A percentile compares a stretch with the other conserved stretches of the same genome.
These are phyloP conservation scores for Dyspetes luteomarginatus DNA, from an alignment of 2,888 invertebrate genomes.

Conservation along the genomic window DNA sequence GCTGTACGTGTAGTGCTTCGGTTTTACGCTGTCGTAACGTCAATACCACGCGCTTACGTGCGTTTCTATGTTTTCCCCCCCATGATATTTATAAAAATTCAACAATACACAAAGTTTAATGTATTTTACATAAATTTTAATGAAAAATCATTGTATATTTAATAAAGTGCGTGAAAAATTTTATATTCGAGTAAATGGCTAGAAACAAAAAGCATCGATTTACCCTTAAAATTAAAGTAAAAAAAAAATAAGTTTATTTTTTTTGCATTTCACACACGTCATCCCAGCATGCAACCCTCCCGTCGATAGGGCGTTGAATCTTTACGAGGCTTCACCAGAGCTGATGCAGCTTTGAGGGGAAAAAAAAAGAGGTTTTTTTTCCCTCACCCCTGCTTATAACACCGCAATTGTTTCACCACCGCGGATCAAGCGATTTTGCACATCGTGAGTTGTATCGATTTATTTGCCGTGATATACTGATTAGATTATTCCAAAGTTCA, in stretches of 20 bases:
- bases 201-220: no score
- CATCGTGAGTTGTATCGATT: constrained; percentile 14
- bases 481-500: not conserved
- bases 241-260: not conserved
- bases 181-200: no score
- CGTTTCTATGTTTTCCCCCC: constrained; percentile 27
- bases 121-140: no score
- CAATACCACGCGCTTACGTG: constrained; percentile 30
- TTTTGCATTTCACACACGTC: constrained; percentile 19
- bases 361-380: no score
- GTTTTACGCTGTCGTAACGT: constrained; percentile 39
- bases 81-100: not conserved
- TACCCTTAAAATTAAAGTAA: no score
- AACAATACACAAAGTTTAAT: no score
- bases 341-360: constrained; percentile 53
- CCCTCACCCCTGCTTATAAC: constrained; percentile 2
- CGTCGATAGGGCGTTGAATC: constrained; percentile 37
- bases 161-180: no score
- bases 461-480: constrained; percentile 17
- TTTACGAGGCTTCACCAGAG: constrained; percentile 57
- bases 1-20: constrained; percentile 48
- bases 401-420: constrained; percentile 31
- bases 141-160: no score
- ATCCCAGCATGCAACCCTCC: constrained; percentile 29
- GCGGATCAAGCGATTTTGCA: constrained; percentile 41